Base-by-base conservation (phyloP, 2,888 invertebrate species). In the Hydriomena furcata region DNA sequence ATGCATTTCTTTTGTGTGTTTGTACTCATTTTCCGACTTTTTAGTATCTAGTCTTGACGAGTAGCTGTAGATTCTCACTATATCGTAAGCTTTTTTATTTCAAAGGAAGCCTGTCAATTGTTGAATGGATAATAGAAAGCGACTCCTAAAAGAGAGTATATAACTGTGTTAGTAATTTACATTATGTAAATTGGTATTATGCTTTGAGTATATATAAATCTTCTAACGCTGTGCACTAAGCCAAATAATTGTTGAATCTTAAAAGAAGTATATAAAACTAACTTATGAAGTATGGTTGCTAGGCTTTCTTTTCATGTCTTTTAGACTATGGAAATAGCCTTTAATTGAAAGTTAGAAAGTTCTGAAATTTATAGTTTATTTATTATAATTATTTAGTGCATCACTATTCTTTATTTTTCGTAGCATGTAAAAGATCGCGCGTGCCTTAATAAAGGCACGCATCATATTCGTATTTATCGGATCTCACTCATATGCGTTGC, bases 1-100 rank as follows among this genome's bases (percentile, higher is more conserved):
- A 79, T 89, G 89, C 86, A 89, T 89, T 89, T 90, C 84, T 87
- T 77, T 78, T 51, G 88, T 84, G 81, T 89, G 88, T 84, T 78
- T 86, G 87, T 85, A 84, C 80, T 88, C 85, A 84, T 84, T 81
- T 82, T 83, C 81, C 79, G 76, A 81, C 76, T 80, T 79, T 80
- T 76, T 86, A 86, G 83, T 81, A 78, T 87, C 89, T 89, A 90
- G 89, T 89, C 88, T 79, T 81, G 80, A 77, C 73, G 76, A 79
- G 80, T 85, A 82, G 82, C 66, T 45, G 58, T 80, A 74, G 84
- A 85, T 84, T 87, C 86, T 87, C 84, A 86, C 74, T 86, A 80
- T 76, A 68, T 76, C 68, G 63, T 84, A 84, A 84, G 84, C 77
- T 78, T 83, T 76, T 74, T 68, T 74, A 70, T 75, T 74, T 76